Evolutionary conservation across 30 jellyfish, hydroid and myxozoan species (phyloP), one percentile per base, ranked within the genome.

Genomic region (Cassiopea andromeda): DNA sequence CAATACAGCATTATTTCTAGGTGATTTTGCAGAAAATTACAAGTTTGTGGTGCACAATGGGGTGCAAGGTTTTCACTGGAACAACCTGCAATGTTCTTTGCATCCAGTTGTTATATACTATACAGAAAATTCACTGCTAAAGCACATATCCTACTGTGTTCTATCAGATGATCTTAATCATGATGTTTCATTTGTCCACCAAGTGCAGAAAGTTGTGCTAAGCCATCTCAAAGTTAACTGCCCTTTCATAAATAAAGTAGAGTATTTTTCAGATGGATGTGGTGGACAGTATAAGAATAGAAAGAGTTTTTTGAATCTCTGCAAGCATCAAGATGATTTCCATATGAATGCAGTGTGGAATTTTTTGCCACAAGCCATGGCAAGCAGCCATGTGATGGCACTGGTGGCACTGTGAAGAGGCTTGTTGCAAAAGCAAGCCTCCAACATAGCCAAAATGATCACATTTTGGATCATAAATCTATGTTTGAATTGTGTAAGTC

Each of bases 121-220:
- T 1, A 59, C 49, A 46, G 44, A 66, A 72, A 78, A 61, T 72
- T 70, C 67, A 13, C 48, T 6, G 57, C 54, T 69, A 49, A 44
- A 15, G 71, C 54, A 64, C 43, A 66, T 59, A 16, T 85, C 97
- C 61, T 46, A 85, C n/a, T 91, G 92, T 64, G 48, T 91, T 72
- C 69, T 91, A 38, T 91, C 97, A 12, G 97, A 91, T 80, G 96
- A 91, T 68, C 74, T 91, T 1, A 69, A 54, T 54, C 97, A 89
- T 44, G 89, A 89, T 82, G 90, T 79, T 8, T 84, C 46, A 69
- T 44, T 89, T 72, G 97, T 89, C 12, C 72, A 89, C 69, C 15
- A 72, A 72, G 81, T 38, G 15, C 4, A 10, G 38, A 14, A 4
- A 54, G 7, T 54, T 3, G 12, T 54, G 7, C 12, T 54, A 54